A percentile compares a stretch with the other conserved stretches of the same genome.
Evolutionary conservation across 2,888 invertebrate species (phyloP).

Genomic region (Orthosia incerta): DNA sequence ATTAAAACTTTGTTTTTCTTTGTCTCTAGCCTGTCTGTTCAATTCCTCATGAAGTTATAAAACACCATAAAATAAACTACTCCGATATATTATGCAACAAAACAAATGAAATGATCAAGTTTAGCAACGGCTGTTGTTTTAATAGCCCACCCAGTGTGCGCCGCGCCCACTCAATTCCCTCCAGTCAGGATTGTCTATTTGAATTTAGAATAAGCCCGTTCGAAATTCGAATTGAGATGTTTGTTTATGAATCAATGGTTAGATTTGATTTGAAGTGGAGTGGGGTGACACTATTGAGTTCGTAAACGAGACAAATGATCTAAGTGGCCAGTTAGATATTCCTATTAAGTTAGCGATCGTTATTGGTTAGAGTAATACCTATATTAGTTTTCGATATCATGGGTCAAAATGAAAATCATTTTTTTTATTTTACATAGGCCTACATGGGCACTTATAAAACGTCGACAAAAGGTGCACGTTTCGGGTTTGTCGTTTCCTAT

Average conservation of each 20-base stretch:
- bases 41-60: too few relatives aligned
- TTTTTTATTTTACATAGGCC: too few relatives aligned
- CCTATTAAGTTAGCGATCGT: not conserved
- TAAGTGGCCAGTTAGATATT: slow-evolving; percentile 16
- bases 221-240: slow-evolving; percentile 84
- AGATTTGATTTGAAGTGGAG: slow-evolving; percentile 68
- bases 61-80: too few relatives aligned
- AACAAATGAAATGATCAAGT: not conserved
- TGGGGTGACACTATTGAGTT: slow-evolving; percentile 61
- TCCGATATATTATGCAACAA: not conserved
- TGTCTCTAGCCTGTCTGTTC: not conserved
- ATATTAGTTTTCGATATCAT: too few relatives aligned
- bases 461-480: too few relatives aligned
- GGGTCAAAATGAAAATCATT: too few relatives aligned
- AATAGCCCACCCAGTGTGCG: slow-evolving; percentile 36
- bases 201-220: slow-evolving; percentile 86
- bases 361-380: too few relatives aligned
- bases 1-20: too few relatives aligned
- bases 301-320: not conserved
- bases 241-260: slow-evolving; percentile 76
- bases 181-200: slow-evolving; percentile 80
- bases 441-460: too few relatives aligned
- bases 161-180: slow-evolving; percentile 63
- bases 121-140: not conserved
- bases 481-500: too few relatives aligned